A percentile compares a stretch with the other conserved stretches of the same genome.
phyloP scores from a whole-genome alignment of 2,888 invertebrate species.

The Sarcophaga rosellei region DNA sequence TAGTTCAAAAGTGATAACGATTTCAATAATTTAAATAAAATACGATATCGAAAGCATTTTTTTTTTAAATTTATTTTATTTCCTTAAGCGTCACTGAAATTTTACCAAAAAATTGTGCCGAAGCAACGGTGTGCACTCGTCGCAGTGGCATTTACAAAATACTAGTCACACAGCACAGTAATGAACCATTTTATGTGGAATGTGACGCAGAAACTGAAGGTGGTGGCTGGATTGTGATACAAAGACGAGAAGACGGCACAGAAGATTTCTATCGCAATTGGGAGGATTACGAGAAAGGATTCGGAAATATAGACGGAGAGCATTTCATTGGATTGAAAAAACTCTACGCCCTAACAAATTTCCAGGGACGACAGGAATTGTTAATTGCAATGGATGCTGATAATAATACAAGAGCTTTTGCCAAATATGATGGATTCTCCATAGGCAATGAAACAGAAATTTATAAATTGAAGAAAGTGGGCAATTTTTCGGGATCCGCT shows the following conservation, averaged over 20 bases:
- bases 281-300: conserved; percentile 28
- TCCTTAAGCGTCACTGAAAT: no score
- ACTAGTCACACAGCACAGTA: no score
- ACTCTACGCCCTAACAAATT: conserved; percentile 43
- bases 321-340: conserved; percentile 45
- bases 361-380: conserved; percentile 38
- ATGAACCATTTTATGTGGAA: no score
- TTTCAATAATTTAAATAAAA: no score
- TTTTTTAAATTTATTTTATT: no score
- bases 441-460: neutral
- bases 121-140: no score
- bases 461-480: conserved; percentile 1
- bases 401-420: neutral
- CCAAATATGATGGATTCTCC: conserved; percentile 18
- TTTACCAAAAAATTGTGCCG: no score
- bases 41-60: no score
- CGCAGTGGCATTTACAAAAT: no score
- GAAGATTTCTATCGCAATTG: conserved; percentile 45
- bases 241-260: accelerated
- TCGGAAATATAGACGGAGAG: conserved; percentile 43
- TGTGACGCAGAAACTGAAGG: no score
- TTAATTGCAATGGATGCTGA: conserved; percentile 26
- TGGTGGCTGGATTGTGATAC: no score
- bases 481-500: conserved; percentile 13
- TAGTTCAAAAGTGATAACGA: no score